Evolutionary conservation across 2,797 vertebrate genomes (phyloP).

Genomic region (Kryptopterus vitreolus): DNA sequence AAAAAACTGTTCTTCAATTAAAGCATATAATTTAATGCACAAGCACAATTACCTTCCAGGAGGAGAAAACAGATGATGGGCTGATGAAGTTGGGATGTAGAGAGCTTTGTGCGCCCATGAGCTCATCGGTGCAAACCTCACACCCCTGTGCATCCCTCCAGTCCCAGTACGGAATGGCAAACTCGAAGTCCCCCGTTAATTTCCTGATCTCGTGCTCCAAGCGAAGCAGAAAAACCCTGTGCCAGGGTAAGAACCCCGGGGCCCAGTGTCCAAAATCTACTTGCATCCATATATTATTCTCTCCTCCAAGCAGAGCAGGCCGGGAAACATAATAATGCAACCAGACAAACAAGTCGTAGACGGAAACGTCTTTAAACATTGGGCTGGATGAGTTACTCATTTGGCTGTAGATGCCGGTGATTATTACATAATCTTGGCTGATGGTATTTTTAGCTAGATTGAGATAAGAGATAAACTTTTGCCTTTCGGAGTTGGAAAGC

Average conservation of each 20-base stretch:
- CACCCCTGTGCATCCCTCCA: slow-evolving; percentile 87
- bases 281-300: slow-evolving; percentile 78
- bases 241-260: slow-evolving; percentile 90
- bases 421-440: slow-evolving; percentile 84
- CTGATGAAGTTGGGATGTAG: slow-evolving; percentile 79
- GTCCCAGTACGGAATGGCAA: slow-evolving; percentile 93
- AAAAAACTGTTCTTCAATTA: too few species aligned
- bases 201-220: slow-evolving; percentile 90
- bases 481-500: slow-evolving; percentile 78
- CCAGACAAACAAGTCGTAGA: slow-evolving; percentile 95
- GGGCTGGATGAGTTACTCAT: slow-evolving; percentile 85
- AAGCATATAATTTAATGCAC: background rate
- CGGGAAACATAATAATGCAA: slow-evolving; percentile 92
- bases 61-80: slow-evolving; percentile 88
- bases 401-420: slow-evolving; percentile 79
- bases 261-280: slow-evolving; percentile 94
- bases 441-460: slow-evolving; percentile 84
- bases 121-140: slow-evolving; percentile 86
- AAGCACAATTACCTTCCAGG: slow-evolving; percentile 83
- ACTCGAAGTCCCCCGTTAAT: slow-evolving; percentile 79
- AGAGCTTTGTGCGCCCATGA: slow-evolving; percentile 81
- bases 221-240: slow-evolving; percentile 83
- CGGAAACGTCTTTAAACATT: slow-evolving; percentile 79
- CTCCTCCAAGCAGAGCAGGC: slow-evolving; percentile 78
- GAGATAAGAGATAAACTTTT: slow-evolving; percentile 85